These are phyloP conservation scores for Charaxes varanes DNA, from an alignment of 1,140 invertebrate species.

Conservation along the genomic window DNA sequence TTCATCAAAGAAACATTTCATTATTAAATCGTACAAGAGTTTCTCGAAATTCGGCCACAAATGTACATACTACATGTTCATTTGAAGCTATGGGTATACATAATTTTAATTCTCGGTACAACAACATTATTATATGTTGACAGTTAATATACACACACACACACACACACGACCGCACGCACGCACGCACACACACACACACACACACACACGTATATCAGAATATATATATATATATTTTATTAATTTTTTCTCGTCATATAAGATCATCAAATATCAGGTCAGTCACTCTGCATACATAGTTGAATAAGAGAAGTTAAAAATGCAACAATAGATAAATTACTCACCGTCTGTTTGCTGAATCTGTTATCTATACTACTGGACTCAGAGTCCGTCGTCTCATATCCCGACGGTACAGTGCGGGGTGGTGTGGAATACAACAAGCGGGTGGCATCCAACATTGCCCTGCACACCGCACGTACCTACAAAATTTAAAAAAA, in stretches of 20 bases:
- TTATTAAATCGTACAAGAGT: constrained; percentile 7
- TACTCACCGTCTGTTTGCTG: constrained; percentile 39
- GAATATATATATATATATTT: background rate
- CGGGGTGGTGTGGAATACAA: constrained; percentile 76
- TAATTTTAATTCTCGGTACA: too few relatives aligned
- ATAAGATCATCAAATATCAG: background rate
- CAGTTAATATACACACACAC: too few relatives aligned
- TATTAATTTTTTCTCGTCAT: background rate
- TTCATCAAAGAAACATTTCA: constrained; percentile 4
- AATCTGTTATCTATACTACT: constrained; percentile 56
- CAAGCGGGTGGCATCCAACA: constrained; percentile 85
- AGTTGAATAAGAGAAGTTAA: too few relatives aligned
- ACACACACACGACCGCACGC: too few relatives aligned
- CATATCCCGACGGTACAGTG: constrained; percentile 66
- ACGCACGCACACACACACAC: too few relatives aligned
- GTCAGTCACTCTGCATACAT: too few relatives aligned
- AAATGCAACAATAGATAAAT: too few relatives aligned
- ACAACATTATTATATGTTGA: too few relatives aligned
- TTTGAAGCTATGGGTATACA: too few relatives aligned
- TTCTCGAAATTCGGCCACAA: too few relatives aligned
- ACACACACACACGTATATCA: too few relatives aligned
- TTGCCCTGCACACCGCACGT: constrained; percentile 81
- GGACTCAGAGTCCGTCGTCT: constrained; percentile 72
- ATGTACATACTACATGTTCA: too few relatives aligned
- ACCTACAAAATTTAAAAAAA: constrained; percentile 38